phyloP scores from a whole-genome alignment of 1,140 invertebrate genomes.

The Cylas formicarius region DNA sequence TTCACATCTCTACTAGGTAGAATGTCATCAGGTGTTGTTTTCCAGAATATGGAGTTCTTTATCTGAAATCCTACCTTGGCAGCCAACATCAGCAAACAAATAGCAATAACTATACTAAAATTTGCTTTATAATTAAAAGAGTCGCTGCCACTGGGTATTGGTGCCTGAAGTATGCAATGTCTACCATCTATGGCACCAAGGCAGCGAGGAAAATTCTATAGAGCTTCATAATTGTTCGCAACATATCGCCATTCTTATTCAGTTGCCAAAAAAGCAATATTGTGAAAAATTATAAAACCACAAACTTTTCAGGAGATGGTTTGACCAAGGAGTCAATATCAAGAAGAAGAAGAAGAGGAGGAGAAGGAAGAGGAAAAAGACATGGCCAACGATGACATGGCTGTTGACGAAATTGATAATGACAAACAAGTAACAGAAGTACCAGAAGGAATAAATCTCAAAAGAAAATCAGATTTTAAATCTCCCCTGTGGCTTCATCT shows the following conservation, averaged over 20 bases:
- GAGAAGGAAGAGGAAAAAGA: too few species aligned
- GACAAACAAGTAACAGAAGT: too few species aligned
- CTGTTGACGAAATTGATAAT: too few species aligned
- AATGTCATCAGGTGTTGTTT: slow-evolving; percentile 10
- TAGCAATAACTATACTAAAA: slow-evolving; percentile 9
- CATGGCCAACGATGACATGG: too few species aligned
- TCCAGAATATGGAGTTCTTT: slow-evolving; percentile 6
- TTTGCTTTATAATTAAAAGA: slow-evolving; percentile 4
- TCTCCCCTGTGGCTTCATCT: too few species aligned
- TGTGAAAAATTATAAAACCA: slow-evolving; percentile 5
- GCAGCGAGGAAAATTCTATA: background rate
- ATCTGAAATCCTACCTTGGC: slow-evolving; percentile 10
- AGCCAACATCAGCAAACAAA: too few species aligned
- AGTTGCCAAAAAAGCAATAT: slow-evolving; percentile 9
- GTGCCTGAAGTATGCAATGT: slow-evolving; percentile 3
- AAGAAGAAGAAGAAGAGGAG: too few species aligned
- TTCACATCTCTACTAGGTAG: slow-evolving; percentile 10
- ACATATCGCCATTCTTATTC: slow-evolving; percentile 5
- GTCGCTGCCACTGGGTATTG: slow-evolving; percentile 2
- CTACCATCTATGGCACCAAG: slow-evolving; percentile 2
- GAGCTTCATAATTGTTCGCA: background rate
- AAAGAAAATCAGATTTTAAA: slow-evolving; percentile 8
- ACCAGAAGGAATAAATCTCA: background rate
- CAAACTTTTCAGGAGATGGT: slow-evolving; percentile 2
- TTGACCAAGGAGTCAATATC: too few species aligned